These are phyloP conservation scores for Hirtodrosophila confusa DNA, from an alignment of 2,888 invertebrate genomes.

Conservation along the genomic window DNA sequence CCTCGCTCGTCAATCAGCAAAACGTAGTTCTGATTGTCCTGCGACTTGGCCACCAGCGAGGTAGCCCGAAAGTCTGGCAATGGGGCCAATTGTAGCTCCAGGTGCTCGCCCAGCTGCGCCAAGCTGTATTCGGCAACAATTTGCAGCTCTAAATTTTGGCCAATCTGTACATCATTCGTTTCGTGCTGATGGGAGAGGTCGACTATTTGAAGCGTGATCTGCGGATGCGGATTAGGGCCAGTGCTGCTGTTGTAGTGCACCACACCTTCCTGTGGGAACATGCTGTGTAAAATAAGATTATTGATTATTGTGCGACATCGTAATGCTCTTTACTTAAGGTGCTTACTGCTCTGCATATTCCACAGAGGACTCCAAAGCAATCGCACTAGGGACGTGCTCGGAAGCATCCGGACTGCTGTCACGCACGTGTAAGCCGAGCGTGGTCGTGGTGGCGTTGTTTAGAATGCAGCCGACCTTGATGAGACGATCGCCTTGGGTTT, in stretches of 20 bases:
- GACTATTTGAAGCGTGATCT: slow-evolving; percentile 86
- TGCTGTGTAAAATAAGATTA: slow-evolving; percentile 63
- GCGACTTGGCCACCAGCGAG: slow-evolving; percentile 91
- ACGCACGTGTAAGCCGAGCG: slow-evolving; percentile 27
- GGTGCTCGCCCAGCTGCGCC: slow-evolving; percentile 58
- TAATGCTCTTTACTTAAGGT: not conserved
- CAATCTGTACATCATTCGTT: slow-evolving; percentile 88
- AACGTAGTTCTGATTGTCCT: slow-evolving; percentile 89
- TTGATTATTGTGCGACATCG: not conserved
- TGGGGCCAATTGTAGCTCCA: slow-evolving; percentile 82
- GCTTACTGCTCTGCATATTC: slow-evolving; percentile 86
- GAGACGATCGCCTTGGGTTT: slow-evolving; percentile 92
- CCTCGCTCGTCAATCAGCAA: slow-evolving; percentile 89
- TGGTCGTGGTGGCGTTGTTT: slow-evolving; percentile 81
- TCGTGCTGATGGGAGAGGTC: slow-evolving; percentile 86
- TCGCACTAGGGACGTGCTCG: slow-evolving; percentile 84
- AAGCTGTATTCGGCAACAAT: slow-evolving; percentile 85
- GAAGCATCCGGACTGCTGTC: slow-evolving; percentile 65
- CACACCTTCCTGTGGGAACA: slow-evolving; percentile 84
- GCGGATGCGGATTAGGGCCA: slow-evolving; percentile 66
- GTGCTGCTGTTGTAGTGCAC: slow-evolving; percentile 75
- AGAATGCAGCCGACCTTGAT: slow-evolving; percentile 92
- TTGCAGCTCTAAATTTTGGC: slow-evolving; percentile 88
- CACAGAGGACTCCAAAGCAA: slow-evolving; percentile 86
- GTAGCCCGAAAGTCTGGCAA: slow-evolving; percentile 90